Base-by-base conservation (phyloP, 2,113 vertebrate species). In the Psammodynastes pulverulentus region DNA sequence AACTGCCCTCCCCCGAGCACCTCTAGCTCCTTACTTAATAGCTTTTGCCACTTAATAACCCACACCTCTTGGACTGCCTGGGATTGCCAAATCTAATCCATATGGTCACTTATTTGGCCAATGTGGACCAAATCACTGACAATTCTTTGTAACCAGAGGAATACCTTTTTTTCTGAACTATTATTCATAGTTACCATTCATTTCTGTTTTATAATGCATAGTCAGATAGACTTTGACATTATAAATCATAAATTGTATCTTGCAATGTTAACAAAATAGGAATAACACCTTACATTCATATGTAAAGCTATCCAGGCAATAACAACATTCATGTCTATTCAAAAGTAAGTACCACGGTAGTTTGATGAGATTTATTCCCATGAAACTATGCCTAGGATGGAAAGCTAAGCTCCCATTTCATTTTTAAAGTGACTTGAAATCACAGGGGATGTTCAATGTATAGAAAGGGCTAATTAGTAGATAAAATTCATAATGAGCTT, bases 401-500 rank as follows among this genome's bases (percentile, higher is more conserved):
- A 39, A 88, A 53, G 52, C 96, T 97, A 98, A 97, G 97, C 97
- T 98, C 97, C 98, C 98, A 98, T 98, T 99, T 99, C 99, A 98
- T 98, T 98, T 94, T 97, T 97, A 98, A 98, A 98, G 98, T 98
- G 98, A 98, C 89, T 97, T 97, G 98, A 98, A 98, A 97, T 98
- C 97, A 97, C 96, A 97, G 97, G 97, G 93, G 96, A 94, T 97
- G 97, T 97, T 96, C 96, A 96, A 97, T 96, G 95, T 98, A 97
- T 97, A 97, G 96, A 98, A 95, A 98, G 92, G 72, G 97, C 97
- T 98, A 99, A 99, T 99, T 99, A 98, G 98, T 99, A 99, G 98
- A 98, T 98, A 98, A 98, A 98, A 99, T 99, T 99, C 99, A 99
- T 99, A 99, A 99, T 98, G 98, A 99, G 98, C 97, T 97, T 98